Conservation (phyloP, 2,888 invertebrate species). For the Villa cingulata region DNA sequence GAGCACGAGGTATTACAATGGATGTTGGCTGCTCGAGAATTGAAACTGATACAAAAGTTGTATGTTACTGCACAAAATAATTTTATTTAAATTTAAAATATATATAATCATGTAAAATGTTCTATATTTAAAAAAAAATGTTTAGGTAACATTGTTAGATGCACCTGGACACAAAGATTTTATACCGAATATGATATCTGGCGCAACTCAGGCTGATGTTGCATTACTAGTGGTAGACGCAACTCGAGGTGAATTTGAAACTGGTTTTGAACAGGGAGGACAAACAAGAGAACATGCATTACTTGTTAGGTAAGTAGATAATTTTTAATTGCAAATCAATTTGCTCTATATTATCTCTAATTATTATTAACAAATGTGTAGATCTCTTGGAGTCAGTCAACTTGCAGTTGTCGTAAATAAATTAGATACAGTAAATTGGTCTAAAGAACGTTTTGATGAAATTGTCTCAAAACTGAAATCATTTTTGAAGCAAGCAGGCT, state of each 20-base stretch:
- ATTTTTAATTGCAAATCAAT: background rate
- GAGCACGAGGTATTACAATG: slow-evolving; percentile 95
- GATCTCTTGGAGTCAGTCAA: slow-evolving; percentile 74
- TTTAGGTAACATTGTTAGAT: slow-evolving; percentile 68
- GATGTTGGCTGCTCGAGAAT: slow-evolving; percentile 90
- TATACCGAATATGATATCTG: slow-evolving; percentile 99
- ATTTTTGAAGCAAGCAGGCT: slow-evolving; percentile 85
- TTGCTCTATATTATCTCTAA: background rate
- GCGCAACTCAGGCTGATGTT: slow-evolving; percentile 96
- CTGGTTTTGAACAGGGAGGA: slow-evolving; percentile 95
- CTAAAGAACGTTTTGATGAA: slow-evolving; percentile 76
- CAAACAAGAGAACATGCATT: slow-evolving; percentile 96
- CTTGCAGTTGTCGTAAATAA: slow-evolving; percentile 94
- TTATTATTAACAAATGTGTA: background rate
- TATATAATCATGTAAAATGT: too few relatives aligned
- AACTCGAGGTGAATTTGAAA: slow-evolving; percentile 94
- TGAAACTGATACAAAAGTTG: slow-evolving; percentile 66
- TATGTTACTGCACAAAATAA: slow-evolving; percentile 10
- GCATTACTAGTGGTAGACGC: slow-evolving; percentile 94
- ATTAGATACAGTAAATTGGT: slow-evolving; percentile 92
- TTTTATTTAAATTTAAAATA: background rate
- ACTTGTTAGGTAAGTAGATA: slow-evolving; percentile 48
- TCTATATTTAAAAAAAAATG: background rate
- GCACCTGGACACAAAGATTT: slow-evolving; percentile 99
- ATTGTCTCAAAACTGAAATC: slow-evolving; percentile 66